Conservation (phyloP, 2,797 vertebrate species). For the Scyliorhinus canicula region DNA sequence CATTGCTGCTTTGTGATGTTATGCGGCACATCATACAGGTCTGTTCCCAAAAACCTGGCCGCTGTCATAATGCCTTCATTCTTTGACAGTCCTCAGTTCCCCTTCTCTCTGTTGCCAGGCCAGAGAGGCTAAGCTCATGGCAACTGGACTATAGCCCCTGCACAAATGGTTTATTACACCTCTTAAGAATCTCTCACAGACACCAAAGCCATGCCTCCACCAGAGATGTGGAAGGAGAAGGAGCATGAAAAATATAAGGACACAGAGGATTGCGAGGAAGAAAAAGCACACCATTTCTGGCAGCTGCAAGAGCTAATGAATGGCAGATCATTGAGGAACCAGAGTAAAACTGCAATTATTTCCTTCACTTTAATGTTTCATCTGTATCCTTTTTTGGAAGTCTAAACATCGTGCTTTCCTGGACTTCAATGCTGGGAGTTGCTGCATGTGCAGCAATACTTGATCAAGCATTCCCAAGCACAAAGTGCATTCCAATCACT, state of each 20-base stretch:
- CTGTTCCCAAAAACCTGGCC: not conserved
- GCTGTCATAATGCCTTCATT: not conserved
- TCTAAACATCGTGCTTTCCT: not conserved
- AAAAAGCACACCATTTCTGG: not conserved
- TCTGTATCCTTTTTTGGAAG: not conserved
- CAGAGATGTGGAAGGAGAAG: not conserved
- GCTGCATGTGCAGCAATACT: not conserved
- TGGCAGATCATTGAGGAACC: not conserved
- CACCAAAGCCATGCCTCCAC: not conserved
- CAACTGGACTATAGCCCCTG: not conserved
- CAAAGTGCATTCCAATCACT: too few relatives aligned
- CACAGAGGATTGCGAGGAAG: not conserved
- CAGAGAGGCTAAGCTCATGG: not conserved
- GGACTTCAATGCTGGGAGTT: not conserved
- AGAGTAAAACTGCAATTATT: not conserved
- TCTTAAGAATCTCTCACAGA: not conserved
- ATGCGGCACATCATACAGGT: not conserved
- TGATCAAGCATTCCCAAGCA: not conserved
- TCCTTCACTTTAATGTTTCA: not conserved
- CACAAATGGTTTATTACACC: not conserved
- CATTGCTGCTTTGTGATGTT: not conserved
- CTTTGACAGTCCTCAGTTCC: not conserved
- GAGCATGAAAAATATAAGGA: not conserved
- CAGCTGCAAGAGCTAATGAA: not conserved
- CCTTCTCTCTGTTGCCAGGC: not conserved